Percentiles rank a stretch among this genome's conserved stretches.
These are phyloP conservation scores for Physella acuta DNA, from an alignment of 1,140 invertebrate genomes.

Conservation along the genomic window DNA sequence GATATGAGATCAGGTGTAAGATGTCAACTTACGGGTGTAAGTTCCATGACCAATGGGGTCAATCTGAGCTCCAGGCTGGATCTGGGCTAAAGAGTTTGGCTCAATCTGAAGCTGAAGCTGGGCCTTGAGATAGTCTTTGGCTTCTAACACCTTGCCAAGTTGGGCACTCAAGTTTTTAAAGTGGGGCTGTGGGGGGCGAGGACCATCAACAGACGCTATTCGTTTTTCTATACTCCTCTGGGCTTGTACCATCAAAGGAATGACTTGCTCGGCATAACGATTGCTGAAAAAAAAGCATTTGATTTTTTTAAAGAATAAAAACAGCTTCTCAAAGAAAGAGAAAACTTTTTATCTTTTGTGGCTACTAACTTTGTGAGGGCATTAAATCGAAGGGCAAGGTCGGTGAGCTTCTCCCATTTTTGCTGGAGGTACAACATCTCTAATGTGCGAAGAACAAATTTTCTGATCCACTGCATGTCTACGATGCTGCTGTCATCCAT, in stretches of 20 bases:
- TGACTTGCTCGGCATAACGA: conserved; percentile 54
- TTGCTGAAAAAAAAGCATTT: conserved; percentile 43
- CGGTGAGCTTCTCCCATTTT: conserved; percentile 59
- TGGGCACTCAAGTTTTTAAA: conserved; percentile 37
- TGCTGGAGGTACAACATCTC: conserved; percentile 54
- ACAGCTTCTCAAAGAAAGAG: no score
- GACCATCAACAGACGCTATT: conserved; percentile 40
- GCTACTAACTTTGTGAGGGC: conserved; percentile 56
- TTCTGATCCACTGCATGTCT: conserved; percentile 49
- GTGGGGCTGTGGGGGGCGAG: conserved; percentile 49
- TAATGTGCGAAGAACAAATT: conserved; percentile 51
- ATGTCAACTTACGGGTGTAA: conserved; percentile 45
- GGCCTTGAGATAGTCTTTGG: conserved; percentile 48
- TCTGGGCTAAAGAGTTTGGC: conserved; percentile 20
- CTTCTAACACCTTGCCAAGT: conserved; percentile 44
- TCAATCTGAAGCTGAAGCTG: conserved; percentile 47
- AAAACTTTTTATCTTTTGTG: no score
- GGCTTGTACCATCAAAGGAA: conserved; percentile 56
- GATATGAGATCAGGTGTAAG: no score
- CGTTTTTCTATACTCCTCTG: conserved; percentile 49
- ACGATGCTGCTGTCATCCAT: conserved; percentile 53
- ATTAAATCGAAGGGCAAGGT: conserved; percentile 55
- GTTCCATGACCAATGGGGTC: conserved; percentile 51
- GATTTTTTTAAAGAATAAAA: conserved; percentile 13
- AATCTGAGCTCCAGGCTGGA: conserved; percentile 45